A percentile compares a stretch with the other conserved stretches of the same genome.
phyloP scores from a whole-genome alignment of 2,113 vertebrate genomes.

The Syngnathus floridae region DNA sequence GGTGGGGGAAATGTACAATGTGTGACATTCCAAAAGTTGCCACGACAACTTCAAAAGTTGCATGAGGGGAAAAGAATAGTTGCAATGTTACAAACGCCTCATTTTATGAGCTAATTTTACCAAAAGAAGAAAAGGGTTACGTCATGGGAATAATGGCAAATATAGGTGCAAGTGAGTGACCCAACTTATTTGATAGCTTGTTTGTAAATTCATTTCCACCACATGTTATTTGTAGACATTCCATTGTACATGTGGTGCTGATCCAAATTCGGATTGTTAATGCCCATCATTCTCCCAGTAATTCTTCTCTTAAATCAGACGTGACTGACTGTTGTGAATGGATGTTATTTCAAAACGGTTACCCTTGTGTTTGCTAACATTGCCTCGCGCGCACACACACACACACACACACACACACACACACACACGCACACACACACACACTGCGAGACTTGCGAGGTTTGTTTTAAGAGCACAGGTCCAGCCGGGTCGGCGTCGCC shows the following conservation, averaged over 20 bases:
- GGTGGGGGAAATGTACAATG: background rate
- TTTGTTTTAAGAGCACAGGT: constrained; percentile 67
- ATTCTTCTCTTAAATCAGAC: background rate
- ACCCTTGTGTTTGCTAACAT: constrained; percentile 18
- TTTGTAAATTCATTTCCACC: background rate
- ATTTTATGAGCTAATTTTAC: too few relatives aligned
- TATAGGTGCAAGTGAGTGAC: too few relatives aligned
- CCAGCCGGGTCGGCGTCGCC: constrained; percentile 81
- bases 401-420: too few relatives aligned
- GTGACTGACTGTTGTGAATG: background rate
- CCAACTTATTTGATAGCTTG: too few relatives aligned
- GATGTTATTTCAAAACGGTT: background rate
- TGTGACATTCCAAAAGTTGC: background rate
- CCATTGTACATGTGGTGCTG: background rate
- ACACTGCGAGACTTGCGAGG: constrained; percentile 7
- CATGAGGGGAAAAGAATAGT: background rate
- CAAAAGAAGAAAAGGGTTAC: too few relatives aligned
- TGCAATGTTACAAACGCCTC: background rate
- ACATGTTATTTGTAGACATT: background rate
- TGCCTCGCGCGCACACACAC: constrained; percentile 7
- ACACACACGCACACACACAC: background rate
- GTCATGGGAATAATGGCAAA: too few relatives aligned
- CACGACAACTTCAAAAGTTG: background rate
- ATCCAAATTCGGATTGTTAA: background rate
- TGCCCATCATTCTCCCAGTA: background rate